phyloP scores from a whole-genome alignment of 2,888 invertebrate genomes.

The Noctua janthe region DNA sequence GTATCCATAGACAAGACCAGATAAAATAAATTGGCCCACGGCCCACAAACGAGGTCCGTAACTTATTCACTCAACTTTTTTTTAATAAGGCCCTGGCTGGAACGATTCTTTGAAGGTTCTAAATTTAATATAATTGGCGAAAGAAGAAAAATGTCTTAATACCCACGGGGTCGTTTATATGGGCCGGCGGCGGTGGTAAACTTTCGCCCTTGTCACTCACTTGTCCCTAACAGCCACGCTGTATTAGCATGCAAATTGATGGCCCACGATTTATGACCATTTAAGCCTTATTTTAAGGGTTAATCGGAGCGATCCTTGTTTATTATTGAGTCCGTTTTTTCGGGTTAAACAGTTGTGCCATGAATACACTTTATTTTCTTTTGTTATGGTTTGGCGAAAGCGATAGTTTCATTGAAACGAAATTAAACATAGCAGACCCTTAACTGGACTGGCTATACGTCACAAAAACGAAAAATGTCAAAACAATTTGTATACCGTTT shows the following conservation, averaged over 20 bases:
- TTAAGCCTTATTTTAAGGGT: constrained; percentile 52
- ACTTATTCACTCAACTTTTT: constrained; percentile 73
- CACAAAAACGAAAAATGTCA: background rate
- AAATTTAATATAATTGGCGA: constrained; percentile 81
- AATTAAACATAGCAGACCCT: background rate
- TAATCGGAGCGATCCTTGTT: constrained; percentile 22
- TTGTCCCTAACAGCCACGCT: constrained; percentile 78
- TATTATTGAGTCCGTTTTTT: constrained; percentile 37
- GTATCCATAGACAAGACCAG: constrained; percentile 36
- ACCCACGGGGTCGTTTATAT: constrained; percentile 80
- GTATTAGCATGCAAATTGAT: constrained; percentile 88
- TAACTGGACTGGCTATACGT: background rate
- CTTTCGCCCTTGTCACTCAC: constrained; percentile 84
- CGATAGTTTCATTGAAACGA: background rate
- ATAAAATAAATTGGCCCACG: constrained; percentile 68
- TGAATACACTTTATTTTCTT: constrained; percentile 19
- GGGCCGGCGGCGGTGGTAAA: constrained; percentile 72
- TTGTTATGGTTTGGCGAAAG: background rate
- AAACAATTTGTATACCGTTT: constrained; percentile 20
- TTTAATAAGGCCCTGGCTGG: constrained; percentile 69
- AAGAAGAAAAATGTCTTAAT: constrained; percentile 84
- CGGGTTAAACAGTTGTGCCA: constrained; percentile 5
- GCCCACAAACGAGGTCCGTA: constrained; percentile 67
- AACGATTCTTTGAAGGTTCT: constrained; percentile 74
- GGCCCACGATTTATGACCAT: constrained; percentile 75